Conservation (phyloP, 2,888 invertebrate genomes). For the Anticlea derivata region DNA sequence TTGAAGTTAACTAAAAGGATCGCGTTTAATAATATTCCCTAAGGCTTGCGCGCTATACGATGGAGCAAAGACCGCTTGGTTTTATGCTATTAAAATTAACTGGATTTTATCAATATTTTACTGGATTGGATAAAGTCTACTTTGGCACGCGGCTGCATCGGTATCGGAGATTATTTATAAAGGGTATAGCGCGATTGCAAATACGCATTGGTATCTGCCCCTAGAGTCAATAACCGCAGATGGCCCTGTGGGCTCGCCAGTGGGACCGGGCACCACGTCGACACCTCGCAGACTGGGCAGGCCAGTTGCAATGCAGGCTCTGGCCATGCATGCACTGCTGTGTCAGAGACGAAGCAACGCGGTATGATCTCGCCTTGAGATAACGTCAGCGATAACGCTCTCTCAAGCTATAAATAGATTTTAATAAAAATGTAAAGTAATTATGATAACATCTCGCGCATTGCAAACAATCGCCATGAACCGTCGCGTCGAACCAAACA, state of each 20-base stretch:
- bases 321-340: conserved; percentile 40
- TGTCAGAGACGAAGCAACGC: conserved; percentile 38
- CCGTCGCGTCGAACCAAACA: conserved; percentile 13
- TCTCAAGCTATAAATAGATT: conserved; percentile 72
- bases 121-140: conserved; percentile 21
- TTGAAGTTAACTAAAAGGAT: background rate
- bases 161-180: conserved; percentile 36
- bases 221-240: conserved; percentile 48
- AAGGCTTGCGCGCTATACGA: background rate
- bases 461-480: conserved; percentile 28
- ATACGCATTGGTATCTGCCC: conserved; percentile 36
- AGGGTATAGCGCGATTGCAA: conserved; percentile 34
- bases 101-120: conserved; percentile 20
- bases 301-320: conserved; percentile 31
- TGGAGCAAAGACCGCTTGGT: conserved; percentile 4
- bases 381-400: conserved; percentile 77
- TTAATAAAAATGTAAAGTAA: conserved; percentile 76
- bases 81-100: conserved; percentile 21
- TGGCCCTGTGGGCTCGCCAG: conserved; percentile 34
- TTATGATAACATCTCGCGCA: conserved; percentile 58
- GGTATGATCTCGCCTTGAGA: conserved; percentile 74
- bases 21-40: background rate
- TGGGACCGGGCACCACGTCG: conserved; percentile 29
- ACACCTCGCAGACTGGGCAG: conserved; percentile 36
- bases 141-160: conserved; percentile 23